Percentiles rank a stretch among this genome's conserved stretches.
phyloP scores from a whole-genome alignment of 2,888 invertebrate genomes.

The Calameuta idolon region DNA sequence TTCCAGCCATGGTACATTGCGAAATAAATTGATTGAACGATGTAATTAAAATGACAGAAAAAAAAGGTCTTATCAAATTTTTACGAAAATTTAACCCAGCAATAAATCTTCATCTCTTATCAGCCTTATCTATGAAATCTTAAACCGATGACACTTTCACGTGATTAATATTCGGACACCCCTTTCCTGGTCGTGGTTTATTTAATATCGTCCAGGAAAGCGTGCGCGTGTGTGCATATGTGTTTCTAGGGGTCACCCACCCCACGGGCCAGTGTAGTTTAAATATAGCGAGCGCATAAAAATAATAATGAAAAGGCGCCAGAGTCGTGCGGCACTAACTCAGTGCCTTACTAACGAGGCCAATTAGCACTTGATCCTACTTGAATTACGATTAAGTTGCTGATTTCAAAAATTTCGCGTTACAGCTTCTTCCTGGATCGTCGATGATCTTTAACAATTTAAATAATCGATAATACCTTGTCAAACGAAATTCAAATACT shows the following conservation, averaged over 20 bases:
- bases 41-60: not conserved
- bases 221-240: not conserved
- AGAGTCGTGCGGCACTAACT: constrained; percentile 30
- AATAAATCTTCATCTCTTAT: not conserved
- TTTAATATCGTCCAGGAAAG: not conserved
- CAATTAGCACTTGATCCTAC: constrained; percentile 58
- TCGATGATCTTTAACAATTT: not conserved
- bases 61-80: not conserved
- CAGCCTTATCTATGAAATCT: not conserved
- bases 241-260: not conserved
- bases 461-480: not conserved
- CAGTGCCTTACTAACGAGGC: constrained; percentile 45
- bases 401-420: not conserved
- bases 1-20: not conserved
- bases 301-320: constrained; percentile 49
- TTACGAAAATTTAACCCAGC: not conserved
- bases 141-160: not conserved
- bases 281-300: constrained; percentile 16
- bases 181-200: not conserved
- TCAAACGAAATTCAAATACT: not conserved
- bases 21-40: not conserved
- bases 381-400: constrained; percentile 53
- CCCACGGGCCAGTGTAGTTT: not conserved
- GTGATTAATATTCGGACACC: not conserved
- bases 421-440: not conserved